Base-by-base conservation (phyloP, 2,113 vertebrate genomes). In the Seriola quinqueradiata region DNA sequence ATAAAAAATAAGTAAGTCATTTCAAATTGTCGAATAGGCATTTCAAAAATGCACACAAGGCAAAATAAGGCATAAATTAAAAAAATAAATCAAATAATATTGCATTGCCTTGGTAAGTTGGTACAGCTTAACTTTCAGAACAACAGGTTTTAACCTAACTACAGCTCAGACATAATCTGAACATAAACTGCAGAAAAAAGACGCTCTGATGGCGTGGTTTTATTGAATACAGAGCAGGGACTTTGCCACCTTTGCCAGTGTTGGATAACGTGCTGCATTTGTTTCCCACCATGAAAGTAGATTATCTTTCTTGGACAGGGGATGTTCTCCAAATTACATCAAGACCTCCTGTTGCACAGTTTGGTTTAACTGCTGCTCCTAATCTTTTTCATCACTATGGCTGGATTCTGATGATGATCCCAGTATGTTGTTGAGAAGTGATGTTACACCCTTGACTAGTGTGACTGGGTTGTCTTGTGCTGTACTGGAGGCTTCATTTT, bases 131-230 rank as follows among this genome's bases (percentile, higher is more conserved):
- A 28, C 28, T 28, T 28, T 28, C 28, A 28, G 28, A 28, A 28
- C 25, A 2, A 28, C 25, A 28, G 25, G 25, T 28, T 28, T 28
- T 28, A 28, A 28, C 25, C 25, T 28, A 28, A 28, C 25, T 28
- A 28, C 25, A 28, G 25, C 25, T 28, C 25, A 28, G 25, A 28
- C 25, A 28, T 28, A 28, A 28, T 28, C n/a, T n/a, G n/a, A n/a
- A n/a, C n/a, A 2, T 28, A 28, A 28, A 28, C 54, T 21, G 70
- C 63, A 5, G 69, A 81, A 16, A 74, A 81, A 40, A 59, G 2
- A n/a, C 14, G 70, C 44, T 81, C 70, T 13, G 70, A 73, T 21
- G 78, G 55, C 7, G 57, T 70, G 12, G 44, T 23, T 42, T 60
- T 3, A 54, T 14, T 6, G 75, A 17, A 59, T 77, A n/a, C 75